phyloP scores from a whole-genome alignment of 1,140 invertebrate species.

The Trachelipus rathkii region DNA sequence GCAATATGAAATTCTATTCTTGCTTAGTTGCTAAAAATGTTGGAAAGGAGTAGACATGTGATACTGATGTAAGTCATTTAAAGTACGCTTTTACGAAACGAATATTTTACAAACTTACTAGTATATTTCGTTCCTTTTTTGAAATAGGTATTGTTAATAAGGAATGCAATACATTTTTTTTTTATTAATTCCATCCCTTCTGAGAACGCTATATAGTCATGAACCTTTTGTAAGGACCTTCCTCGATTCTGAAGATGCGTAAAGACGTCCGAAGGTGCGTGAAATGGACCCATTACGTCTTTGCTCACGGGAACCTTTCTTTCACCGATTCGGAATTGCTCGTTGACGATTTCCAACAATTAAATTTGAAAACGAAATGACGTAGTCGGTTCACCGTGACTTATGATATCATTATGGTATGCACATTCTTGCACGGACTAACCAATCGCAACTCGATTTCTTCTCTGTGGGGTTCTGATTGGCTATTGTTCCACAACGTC shows the following conservation, averaged over 20 bases:
- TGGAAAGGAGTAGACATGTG: too few species aligned
- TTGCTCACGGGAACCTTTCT: constrained; percentile 39
- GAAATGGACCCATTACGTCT: constrained; percentile 24
- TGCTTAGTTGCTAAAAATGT: not conserved
- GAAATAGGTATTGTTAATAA: not conserved
- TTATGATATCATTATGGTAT: constrained; percentile 39
- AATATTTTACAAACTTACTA: not conserved
- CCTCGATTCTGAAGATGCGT: not conserved
- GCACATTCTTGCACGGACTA: constrained; percentile 41
- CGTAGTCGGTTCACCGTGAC: constrained; percentile 34
- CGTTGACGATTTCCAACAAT: constrained; percentile 32
- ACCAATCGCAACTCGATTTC: constrained; percentile 32
- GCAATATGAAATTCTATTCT: not conserved
- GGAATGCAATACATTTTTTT: not conserved
- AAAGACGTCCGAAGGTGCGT: constrained; percentile 20
- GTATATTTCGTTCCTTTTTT: not conserved
- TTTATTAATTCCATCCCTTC: not conserved
- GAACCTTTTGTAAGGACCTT: not conserved
- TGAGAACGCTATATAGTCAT: not conserved
- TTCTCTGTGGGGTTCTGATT: constrained; percentile 44
- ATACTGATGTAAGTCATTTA: too few species aligned
- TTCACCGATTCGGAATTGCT: constrained; percentile 28
- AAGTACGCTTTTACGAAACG: not conserved
- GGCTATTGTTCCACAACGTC: constrained; percentile 42
- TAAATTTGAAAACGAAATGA: constrained; percentile 36